Evolutionary conservation across 2,888 invertebrate genomes (phyloP).

Genomic region (Parnassius orleans): DNA sequence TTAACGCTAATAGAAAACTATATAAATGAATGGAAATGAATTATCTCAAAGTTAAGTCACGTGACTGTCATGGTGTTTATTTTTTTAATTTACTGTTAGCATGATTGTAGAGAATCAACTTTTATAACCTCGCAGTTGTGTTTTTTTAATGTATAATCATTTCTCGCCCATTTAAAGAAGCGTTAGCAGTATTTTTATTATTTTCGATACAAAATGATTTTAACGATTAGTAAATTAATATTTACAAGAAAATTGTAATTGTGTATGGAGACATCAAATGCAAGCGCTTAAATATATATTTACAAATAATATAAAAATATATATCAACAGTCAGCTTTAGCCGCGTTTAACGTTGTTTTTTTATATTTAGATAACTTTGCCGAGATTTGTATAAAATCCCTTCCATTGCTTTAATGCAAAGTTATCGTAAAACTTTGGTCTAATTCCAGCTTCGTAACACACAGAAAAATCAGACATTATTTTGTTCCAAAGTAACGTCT

Average conservation of each 20-base stretch:
- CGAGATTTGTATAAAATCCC: conserved; percentile 54
- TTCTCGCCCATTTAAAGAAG: not conserved
- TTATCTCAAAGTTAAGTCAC: too few species aligned
- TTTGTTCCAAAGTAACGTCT: conserved; percentile 28
- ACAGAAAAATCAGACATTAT: conserved; percentile 43
- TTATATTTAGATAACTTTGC: conserved; percentile 64
- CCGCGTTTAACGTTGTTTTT: conserved; percentile 52
- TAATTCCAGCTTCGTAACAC: conserved; percentile 83
- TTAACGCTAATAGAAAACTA: too few species aligned
- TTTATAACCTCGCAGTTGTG: too few species aligned
- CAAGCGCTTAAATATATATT: conserved; percentile 47
- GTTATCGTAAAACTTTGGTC: conserved; percentile 83
- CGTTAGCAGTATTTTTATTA: not conserved
- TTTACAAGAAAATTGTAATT: conserved; percentile 41
- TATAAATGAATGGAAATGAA: too few species aligned
- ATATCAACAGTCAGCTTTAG: conserved; percentile 63
- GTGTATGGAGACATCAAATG: conserved; percentile 40
- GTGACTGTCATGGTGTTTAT: too few species aligned
- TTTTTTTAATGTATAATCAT: conserved; percentile 1
- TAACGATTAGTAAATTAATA: conserved; percentile 31
- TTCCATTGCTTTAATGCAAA: conserved; percentile 53
- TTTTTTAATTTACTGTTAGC: too few species aligned
- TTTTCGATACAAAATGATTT: not conserved
- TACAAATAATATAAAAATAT: conserved; percentile 46
- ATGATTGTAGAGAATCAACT: too few species aligned